Conservation (phyloP, 2,797 vertebrate genomes). For the Cossypha polioptera region DNA sequence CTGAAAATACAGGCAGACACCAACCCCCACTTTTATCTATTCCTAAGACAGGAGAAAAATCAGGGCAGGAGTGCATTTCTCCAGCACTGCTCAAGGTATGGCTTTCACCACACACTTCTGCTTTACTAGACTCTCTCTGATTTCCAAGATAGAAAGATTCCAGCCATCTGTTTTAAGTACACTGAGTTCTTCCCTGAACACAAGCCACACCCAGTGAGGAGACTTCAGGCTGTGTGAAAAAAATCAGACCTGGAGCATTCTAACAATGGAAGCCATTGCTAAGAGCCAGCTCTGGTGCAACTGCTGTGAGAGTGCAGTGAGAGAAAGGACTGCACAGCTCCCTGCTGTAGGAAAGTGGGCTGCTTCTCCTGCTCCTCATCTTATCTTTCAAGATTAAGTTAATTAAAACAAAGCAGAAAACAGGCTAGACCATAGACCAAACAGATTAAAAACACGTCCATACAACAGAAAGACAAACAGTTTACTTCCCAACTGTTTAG, state of each 20-base stretch:
- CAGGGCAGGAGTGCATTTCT: background rate
- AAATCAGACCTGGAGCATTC: background rate
- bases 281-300: background rate
- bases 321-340: background rate
- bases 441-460: background rate
- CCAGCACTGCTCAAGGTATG: background rate
- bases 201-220: too few relatives aligned
- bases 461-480: background rate
- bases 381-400: background rate
- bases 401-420: background rate
- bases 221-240: background rate
- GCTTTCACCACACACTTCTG: background rate
- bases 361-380: background rate
- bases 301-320: background rate
- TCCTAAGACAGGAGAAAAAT: background rate
- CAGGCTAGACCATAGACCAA: background rate
- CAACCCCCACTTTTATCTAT: background rate
- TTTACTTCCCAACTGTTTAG: background rate
- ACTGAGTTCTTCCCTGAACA: background rate
- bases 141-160: background rate
- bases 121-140: background rate
- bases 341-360: background rate
- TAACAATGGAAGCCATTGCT: fast-evolving
- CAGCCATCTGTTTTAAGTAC: background rate
- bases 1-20: background rate